Percentiles rank a stretch among this genome's conserved stretches.
These are phyloP conservation scores for Lophius piscatorius DNA, from an alignment of 2,113 vertebrate species.

Conservation along the genomic window DNA sequence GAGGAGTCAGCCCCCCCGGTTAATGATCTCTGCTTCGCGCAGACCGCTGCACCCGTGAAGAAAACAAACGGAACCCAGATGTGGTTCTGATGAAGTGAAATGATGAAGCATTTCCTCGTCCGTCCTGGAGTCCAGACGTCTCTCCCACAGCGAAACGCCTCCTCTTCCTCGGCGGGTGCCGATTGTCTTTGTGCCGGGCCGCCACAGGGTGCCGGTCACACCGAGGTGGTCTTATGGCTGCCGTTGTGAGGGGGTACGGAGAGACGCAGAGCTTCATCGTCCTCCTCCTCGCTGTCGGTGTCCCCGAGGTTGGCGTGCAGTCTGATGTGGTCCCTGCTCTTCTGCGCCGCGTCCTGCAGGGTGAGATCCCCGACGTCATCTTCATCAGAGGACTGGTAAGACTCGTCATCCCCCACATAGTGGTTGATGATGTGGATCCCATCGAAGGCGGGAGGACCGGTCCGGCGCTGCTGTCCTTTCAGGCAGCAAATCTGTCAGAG, in stretches of 20 bases:
- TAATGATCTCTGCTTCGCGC: constrained; percentile 5
- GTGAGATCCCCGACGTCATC: constrained; percentile 79
- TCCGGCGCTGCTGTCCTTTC: constrained; percentile 86
- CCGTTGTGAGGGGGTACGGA: constrained; percentile 56
- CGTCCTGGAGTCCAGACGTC: constrained; percentile 20
- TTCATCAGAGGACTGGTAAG: constrained; percentile 93
- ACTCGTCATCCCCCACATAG: constrained; percentile 86
- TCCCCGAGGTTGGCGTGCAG: constrained; percentile 82
- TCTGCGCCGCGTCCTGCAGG: constrained; percentile 33
- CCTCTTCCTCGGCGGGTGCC: background rate
- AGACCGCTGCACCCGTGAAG: background rate
- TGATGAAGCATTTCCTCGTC: constrained; percentile 41
- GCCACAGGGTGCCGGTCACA: constrained; percentile 75
- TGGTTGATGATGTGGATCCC: constrained; percentile 96
- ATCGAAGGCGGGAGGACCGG: constrained; percentile 88
- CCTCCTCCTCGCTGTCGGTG: constrained; percentile 88
- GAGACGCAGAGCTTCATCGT: constrained; percentile 79
- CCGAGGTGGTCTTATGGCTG: constrained; percentile 87
- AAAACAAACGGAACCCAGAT: constrained; percentile 21
- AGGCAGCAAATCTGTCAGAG: constrained; percentile 89
- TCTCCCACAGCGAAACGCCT: constrained; percentile 21
- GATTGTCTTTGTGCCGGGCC: background rate
- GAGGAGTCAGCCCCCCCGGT: background rate
- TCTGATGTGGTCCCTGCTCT: constrained; percentile 76
- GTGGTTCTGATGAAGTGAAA: constrained; percentile 55